Base-by-base conservation (phyloP, 2,888 invertebrate genomes). In the Pollenia amentaria region DNA sequence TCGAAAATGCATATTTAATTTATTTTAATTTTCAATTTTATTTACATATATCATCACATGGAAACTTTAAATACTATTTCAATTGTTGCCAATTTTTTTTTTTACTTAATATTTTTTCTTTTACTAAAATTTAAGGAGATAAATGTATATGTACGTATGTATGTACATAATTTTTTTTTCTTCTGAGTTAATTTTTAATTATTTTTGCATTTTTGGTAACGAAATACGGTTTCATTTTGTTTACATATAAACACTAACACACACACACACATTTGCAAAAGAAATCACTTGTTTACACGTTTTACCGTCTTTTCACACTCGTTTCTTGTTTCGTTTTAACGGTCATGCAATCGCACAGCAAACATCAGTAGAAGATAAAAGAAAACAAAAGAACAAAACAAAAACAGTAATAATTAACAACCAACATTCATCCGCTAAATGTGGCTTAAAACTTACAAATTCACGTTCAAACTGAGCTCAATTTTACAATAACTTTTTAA, bases 381-480 rank as follows among this genome's bases (percentile, higher is more conserved):
- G n/a, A 57, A n/a, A 40, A 40, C 6, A n/a, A 12, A 64, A 64
- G 29, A 29, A 40, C 9, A 72, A 46, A 55, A 53, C 29, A 80
- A 73, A 65, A 69, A 69, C 21, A 21, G 0, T 21, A 40, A 40
- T 70, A 69, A 38, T 46, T 42, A 60, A 44, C 38, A 57, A 67
- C 67, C 75, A 62, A 55, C 72, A 80, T 81, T 83, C 51, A 29
- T 88, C 87, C 88, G 88, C 83, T 84, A 65, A 84, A 60, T 84
- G 78, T 87, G 88, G 77, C 89, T 89, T 85, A 18, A 86, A 85
- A 62, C 88, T 79, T 79, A 65, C 87, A 80, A 84, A 77, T 73
- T 82, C 88, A 79, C 80, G 48, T 82, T 84, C 81, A 84, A 88
- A 89, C 89, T 89, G 87, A 88, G 60, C 65, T 64, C n/a, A 51